Evolutionary conservation across 2,797 vertebrate genomes (phyloP), one percentile per base, ranked within the genome.

Genomic region (Sarcoramphus papa): DNA sequence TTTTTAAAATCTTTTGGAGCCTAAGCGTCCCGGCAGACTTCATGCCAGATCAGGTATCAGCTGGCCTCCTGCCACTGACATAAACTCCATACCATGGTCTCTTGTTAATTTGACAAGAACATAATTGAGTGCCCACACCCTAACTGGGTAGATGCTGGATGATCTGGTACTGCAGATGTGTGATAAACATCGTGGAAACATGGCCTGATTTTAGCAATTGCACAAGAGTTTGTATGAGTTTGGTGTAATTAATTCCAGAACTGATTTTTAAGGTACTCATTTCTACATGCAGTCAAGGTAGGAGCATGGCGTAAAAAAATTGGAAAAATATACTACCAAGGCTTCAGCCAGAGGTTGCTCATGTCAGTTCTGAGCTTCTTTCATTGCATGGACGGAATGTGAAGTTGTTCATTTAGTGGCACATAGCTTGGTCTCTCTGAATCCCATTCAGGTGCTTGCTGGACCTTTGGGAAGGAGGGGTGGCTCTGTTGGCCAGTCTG

Each of bases 91-190:
- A 78, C 85, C 94, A 48, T 79, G 76, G 85, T 92, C 76, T 96
- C 96, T 84, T 95, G 95, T 96, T 96, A 95, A 94, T 95, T 95
- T 95, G 96, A 96, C 95, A 94, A 81, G 95, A 96, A 81, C 88
- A 94, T 96, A 96, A 96, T 95, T 92, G 94, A 93, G 73, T 92
- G 91, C 85, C 90, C 83, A 96, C 96, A 92, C 96, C 96, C 95
- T 96, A 65, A 77, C 85, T 86, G 90, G 85, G 43, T 78, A 92
- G 94, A 59, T 95, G 82, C 62, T 90, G 91, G 79, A 88, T 96
- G 90, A 96, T 97, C 94, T 92, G 88, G 90, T 93, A 62, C 63
- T 86, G 79, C 62, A 92, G 93, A 86, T 1, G 0, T 65, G 88
- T 72, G 94, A 97, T 97, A 96, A 96, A 78, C 93, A 94, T 95